Conservation (phyloP, 1,140 invertebrate species). For the Temnothorax longispinosus region DNA sequence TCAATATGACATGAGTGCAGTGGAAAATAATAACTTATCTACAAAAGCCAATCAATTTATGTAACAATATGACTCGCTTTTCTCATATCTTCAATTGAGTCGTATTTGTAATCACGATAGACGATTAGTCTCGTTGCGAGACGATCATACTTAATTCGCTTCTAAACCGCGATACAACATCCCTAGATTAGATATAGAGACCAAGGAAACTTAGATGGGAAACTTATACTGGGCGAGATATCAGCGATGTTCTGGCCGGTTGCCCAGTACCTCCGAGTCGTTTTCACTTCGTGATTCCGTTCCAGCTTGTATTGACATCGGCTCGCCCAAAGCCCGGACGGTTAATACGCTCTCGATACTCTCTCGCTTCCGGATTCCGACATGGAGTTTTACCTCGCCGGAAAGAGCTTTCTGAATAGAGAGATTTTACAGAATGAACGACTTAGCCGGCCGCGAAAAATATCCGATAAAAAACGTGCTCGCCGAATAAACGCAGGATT, state of each 20-base stretch:
- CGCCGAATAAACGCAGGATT: background rate
- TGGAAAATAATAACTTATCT: background rate
- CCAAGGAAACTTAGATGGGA: conserved; percentile 41
- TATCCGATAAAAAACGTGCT: conserved; percentile 50
- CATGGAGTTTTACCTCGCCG: conserved; percentile 35
- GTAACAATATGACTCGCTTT: background rate
- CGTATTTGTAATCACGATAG: background rate
- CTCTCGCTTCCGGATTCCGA: conserved; percentile 32
- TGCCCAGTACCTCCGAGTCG: conserved; percentile 68
- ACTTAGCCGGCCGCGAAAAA: conserved; percentile 49
- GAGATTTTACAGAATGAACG: conserved; percentile 45
- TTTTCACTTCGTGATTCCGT: conserved; percentile 71
- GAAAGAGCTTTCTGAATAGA: conserved; percentile 49
- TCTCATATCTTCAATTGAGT: background rate
- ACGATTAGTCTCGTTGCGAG: background rate
- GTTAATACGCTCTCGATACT: conserved; percentile 72
- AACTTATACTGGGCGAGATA: conserved; percentile 66
- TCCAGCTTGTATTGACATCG: conserved; percentile 68
- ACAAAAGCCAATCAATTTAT: background rate
- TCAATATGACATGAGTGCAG: background rate
- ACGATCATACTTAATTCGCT: conserved; percentile 6
- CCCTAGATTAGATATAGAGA: conserved; percentile 23
- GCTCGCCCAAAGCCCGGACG: conserved; percentile 54
- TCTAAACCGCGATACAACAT: conserved; percentile 24
- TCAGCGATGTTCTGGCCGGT: conserved; percentile 64